A percentile compares a stretch with the other conserved stretches of the same genome.
Conservation (phyloP, 2,888 invertebrate genomes). For the Lasiommata megera region DNA sequence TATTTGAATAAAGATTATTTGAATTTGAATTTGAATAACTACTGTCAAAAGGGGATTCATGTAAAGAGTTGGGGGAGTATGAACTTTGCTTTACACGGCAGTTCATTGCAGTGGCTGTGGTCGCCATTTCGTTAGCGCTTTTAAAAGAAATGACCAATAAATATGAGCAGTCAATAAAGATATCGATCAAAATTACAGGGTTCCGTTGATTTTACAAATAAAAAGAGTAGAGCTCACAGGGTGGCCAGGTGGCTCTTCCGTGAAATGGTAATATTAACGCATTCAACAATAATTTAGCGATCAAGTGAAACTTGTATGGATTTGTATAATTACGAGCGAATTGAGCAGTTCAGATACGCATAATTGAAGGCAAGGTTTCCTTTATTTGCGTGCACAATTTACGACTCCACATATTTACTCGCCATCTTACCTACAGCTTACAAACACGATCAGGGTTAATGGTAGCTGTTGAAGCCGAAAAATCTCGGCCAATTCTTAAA, state of each 20-base stretch:
- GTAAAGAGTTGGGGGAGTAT: conserved; percentile 48
- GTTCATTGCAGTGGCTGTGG: conserved; percentile 57
- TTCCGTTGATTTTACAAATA: conserved; percentile 80
- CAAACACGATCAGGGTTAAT: conserved; percentile 59
- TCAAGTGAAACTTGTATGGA: conserved; percentile 65
- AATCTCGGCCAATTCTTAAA: conserved; percentile 41
- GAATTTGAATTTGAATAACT: too few relatives aligned
- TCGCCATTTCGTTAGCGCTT: conserved; percentile 67
- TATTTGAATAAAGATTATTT: too few relatives aligned
- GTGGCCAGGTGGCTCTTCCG: conserved; percentile 71
- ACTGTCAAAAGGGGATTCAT: conserved; percentile 56
- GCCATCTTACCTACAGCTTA: conserved; percentile 41
- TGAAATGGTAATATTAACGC: conserved; percentile 71
- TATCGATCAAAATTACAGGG: conserved; percentile 82
- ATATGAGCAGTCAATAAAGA: conserved; percentile 78
- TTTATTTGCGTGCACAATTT: conserved; percentile 61
- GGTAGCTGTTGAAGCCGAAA: conserved; percentile 49
- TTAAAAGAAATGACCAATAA: conserved; percentile 78
- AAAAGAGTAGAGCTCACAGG: conserved; percentile 61
- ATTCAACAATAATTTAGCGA: conserved; percentile 68
- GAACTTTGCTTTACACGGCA: conserved; percentile 36
- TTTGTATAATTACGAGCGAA: conserved; percentile 65
- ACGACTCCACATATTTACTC: conserved; percentile 49
- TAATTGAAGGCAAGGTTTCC: conserved; percentile 59
- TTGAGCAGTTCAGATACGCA: conserved; percentile 54